Base-by-base conservation (phyloP, 2,113 vertebrate species). In the Apodemus speciosus region DNA sequence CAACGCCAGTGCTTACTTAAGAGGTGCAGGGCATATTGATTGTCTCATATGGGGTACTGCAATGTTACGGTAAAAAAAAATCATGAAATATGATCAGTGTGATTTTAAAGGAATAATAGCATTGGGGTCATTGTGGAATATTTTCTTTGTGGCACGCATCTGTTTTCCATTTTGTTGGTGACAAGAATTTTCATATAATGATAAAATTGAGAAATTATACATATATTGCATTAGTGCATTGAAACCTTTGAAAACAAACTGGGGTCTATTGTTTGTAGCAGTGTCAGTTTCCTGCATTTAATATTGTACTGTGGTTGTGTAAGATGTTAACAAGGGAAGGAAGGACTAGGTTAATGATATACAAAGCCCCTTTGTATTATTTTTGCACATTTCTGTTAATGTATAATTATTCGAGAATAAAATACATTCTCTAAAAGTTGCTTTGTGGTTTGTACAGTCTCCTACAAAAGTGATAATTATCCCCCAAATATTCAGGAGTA, bases 361-460 rank as follows among this genome's bases (percentile, higher is more conserved):
- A 72, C 9, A 69, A 75, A 86, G 58, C 21, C 9, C 75, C 30
- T 93, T 77, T 88, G 38, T 90, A 35, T 58, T 94, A 56, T 68
- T 86, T 94, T 95, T 93, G 23, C 18, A 40, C 86, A 46, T 95
- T 89, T 92, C 53, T 94, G 46, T 86, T 89, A 95, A 79, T 75
- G 62, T 68, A 85, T 30, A 85, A 40, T 89, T 89, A 96, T 92
- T 94, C 90, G 51, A 71, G 94, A 88, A 92, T 90, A 46, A 86
- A 79, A 30, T 43, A 27, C 40, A 53, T 62, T 58, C 56, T 69
- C 85, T 53, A 25, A 75, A 81, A 83, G 0, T 94, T 90, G 83
- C 53, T 8, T 88, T 76, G 35, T 94, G 58, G 93, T 92, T 68
- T 89, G 2, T 80, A 56, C 16, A 14, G 14, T 94, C 38, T 85